Percentiles rank a stretch among this genome's conserved stretches.
phyloP scores from a whole-genome alignment of 2,797 vertebrate species.

The Dromococcyx pavoninus region DNA sequence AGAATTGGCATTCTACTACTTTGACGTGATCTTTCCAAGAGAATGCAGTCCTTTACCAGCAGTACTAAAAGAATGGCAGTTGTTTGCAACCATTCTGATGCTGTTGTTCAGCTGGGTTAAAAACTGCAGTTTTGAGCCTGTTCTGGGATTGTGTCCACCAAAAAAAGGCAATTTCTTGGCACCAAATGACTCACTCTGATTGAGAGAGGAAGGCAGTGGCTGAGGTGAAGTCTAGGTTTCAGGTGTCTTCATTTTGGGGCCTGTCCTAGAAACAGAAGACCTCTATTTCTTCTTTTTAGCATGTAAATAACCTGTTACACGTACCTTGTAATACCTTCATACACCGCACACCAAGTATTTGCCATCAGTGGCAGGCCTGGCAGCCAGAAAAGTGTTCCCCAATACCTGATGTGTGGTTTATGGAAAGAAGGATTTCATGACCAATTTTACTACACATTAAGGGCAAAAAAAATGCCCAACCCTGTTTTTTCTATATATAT shows the following conservation, averaged over 20 bases:
- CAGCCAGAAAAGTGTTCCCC: background rate
- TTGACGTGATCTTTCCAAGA: background rate
- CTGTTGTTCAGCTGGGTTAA: background rate
- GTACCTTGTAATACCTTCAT: fast-evolving
- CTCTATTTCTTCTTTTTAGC: background rate
- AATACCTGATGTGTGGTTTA: constrained; percentile 46
- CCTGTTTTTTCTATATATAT: background rate
- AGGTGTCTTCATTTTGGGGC: background rate
- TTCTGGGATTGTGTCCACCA: background rate
- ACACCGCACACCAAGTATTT: background rate
- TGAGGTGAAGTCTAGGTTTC: background rate
- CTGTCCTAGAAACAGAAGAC: background rate
- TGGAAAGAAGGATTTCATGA: constrained; percentile 60
- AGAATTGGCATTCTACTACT: background rate
- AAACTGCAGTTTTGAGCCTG: background rate
- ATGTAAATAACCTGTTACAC: background rate
- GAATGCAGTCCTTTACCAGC: background rate
- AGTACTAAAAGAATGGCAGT: background rate
- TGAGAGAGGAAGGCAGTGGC: background rate
- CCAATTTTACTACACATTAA: constrained; percentile 55
- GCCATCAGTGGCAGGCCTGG: background rate
- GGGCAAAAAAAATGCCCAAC: constrained; percentile 1
- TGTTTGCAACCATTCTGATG: background rate
- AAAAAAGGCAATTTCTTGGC: background rate
- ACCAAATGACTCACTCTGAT: background rate